Base-by-base conservation (phyloP, 64 coral and sea anemone species). In the Pocillopora damicornis region DNA sequence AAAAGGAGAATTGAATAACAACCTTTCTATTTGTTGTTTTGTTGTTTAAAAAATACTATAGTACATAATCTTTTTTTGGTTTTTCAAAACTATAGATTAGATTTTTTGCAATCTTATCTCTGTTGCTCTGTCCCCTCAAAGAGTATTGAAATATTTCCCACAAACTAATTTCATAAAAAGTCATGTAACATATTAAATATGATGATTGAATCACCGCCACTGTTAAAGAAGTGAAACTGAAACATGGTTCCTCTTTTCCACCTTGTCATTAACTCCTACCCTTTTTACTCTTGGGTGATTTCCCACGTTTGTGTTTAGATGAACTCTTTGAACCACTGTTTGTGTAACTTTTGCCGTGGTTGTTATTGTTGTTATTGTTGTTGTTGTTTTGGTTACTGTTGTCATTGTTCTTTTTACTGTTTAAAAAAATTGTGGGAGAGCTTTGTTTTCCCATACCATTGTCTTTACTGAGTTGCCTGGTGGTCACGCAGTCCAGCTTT, bases 371-470 rank as follows among this genome's bases (percentile, higher is more conserved):
- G 12, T 35, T 80, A 25, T 63, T 80, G 78, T 63, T 80, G 61
- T 82, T 83, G 80, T 68, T 83, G 37, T 83, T 84, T 84, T 69
- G 81, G 26, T 72, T 18, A 71, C 15, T 84, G 65, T 65, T 84
- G 64, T 69, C 63, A 62, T 18, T 84, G 38, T 72, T 72, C 62
- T 84, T 84, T 38, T 37, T 71, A 13, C 20, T 35, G 63, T 25
- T 84, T 10, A 67, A 71, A 56, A 72, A 63, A 15, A 38, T 58
- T 56, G 61, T 57, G 7, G 81, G 2, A 14, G 37, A 57, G 37
- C 81, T 17, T 84, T 84, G 63, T 72, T 72, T 84, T 84, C 81
- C 80, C n/a, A 68, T 69, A 17, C 80, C 81, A 84, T 58, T 84
- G 81, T 72, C 81, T 71, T 84, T 84, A 51, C 37, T 84, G 15